Evolutionary conservation across 2,888 invertebrate genomes (phyloP).

Genomic region (Resseliella maxima): DNA sequence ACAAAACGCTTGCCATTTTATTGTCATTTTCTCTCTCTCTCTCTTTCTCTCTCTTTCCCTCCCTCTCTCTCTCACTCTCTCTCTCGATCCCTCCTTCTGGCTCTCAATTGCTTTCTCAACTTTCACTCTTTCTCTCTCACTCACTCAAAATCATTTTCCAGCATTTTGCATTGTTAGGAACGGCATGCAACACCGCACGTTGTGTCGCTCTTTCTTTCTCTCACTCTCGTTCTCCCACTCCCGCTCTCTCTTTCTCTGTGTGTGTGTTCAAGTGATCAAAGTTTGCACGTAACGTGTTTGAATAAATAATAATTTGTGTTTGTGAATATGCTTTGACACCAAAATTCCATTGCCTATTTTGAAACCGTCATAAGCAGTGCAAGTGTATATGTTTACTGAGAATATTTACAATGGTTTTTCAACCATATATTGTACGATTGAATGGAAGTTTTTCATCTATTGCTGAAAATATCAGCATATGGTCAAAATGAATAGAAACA

Average conservation of each 20-base stretch:
- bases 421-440: background rate
- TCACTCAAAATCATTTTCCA: too few relatives aligned
- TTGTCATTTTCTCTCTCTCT: too few relatives aligned
- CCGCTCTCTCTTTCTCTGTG: background rate
- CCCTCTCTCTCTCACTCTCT: too few relatives aligned
- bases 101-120: too few relatives aligned
- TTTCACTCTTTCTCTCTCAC: too few relatives aligned
- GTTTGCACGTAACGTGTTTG: background rate
- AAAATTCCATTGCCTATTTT: background rate
- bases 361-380: background rate
- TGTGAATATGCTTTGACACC: background rate
- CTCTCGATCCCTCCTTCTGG: too few relatives aligned
- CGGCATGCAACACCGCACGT: background rate
- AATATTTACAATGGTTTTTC: background rate
- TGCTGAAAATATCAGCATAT: background rate
- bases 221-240: background rate
- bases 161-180: too few relatives aligned
- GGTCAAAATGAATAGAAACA: conserved; percentile 27
- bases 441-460: background rate
- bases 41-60: too few relatives aligned
- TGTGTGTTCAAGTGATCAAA: too few relatives aligned
- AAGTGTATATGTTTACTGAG: background rate
- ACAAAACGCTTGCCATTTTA: conserved; percentile 20
- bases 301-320: background rate
- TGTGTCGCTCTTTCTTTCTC: background rate